Evolutionary conservation across 2,113 vertebrate genomes (phyloP), one percentile per base, ranked within the genome.

Genomic region (Triplophysa rosa): DNA sequence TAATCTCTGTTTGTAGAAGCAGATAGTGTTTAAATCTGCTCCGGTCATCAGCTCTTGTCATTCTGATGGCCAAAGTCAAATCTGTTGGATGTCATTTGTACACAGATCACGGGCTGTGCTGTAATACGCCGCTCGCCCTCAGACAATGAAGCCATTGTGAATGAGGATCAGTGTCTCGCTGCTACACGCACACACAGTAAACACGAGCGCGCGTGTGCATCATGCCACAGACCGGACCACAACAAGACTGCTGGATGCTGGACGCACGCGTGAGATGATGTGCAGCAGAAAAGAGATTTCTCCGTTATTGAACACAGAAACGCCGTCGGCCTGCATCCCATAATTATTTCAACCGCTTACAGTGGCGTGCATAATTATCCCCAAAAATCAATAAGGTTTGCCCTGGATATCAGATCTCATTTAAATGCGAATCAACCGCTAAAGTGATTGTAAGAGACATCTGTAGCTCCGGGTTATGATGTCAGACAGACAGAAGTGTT

Each of bases 101-200:
- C 56, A 67, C 79, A 79, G 75, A 80, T 83, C 83, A 84, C 73
- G 74, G 77, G 63, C 78, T 49, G 54, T 66, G 73, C 59, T 68
- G 64, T 76, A 80, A 69, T 76, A 62, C 67, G 29, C 42, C 8
- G 74, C 74, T 17, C 70, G 58, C 45, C 5, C 26, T 24, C 23
- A 73, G 65, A 83, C 73, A 80, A 58, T 79, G 68, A n/a, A 72
- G 69, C 52, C 73, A 63, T 82, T 85, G 81, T 81, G 52, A 66
- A 67, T 58, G 24, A 67, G 77, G 77, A 80, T 82, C 84, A 62
- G 77, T 23, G 67, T 75, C 77, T 37, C 61, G 62, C 74, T 74
- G 76, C 66, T 68, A 33, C 64, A 75, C 64, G 45, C 72, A 73
- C 71, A 78, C 65, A 19, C 65, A 17, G 67, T 56, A 33, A 80